A percentile compares a stretch with the other conserved stretches of the same genome.
phyloP scores from a whole-genome alignment of 1,140 invertebrate genomes.

The Drosophila mojavensis region DNA sequence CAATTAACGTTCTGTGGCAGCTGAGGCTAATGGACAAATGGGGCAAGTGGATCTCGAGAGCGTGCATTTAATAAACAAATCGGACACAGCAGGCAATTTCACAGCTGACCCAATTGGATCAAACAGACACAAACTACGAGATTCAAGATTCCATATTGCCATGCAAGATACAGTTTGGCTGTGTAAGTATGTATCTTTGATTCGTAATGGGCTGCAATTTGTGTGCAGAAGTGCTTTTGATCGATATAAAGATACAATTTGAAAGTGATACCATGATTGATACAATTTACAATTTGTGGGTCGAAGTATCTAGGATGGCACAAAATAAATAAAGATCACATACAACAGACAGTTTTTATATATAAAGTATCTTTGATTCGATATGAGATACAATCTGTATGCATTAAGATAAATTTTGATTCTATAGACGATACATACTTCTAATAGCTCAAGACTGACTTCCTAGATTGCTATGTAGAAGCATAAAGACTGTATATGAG shows the following conservation, averaged over 20 bases:
- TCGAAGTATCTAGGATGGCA: background rate
- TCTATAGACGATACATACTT: too few relatives aligned
- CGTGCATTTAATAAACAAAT: conserved; percentile 71
- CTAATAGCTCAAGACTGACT: too few relatives aligned
- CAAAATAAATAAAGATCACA: too few relatives aligned
- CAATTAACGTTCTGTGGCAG: conserved; percentile 45
- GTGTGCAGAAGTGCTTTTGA: conserved; percentile 11
- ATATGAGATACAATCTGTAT: too few relatives aligned
- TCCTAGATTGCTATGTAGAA: too few relatives aligned
- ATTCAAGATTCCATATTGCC: background rate
- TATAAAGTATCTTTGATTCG: background rate
- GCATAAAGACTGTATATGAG: too few relatives aligned
- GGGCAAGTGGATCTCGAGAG: conserved; percentile 35
- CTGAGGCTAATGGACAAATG: conserved; percentile 58
- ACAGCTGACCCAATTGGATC: conserved; percentile 55
- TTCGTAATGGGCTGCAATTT: background rate
- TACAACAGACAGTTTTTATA: background rate
- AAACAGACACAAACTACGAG: conserved; percentile 1
- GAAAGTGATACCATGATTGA: background rate
- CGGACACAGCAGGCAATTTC: conserved; percentile 57
- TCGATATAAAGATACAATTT: background rate
- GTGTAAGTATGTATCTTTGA: conserved; percentile 21
- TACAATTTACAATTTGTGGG: background rate
- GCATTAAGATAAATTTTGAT: too few relatives aligned
- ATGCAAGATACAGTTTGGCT: conserved; percentile 4